Evolutionary conservation across 2,888 invertebrate genomes (phyloP), one percentile per base, ranked within the genome.

Genomic region (Acleris sparsana): DNA sequence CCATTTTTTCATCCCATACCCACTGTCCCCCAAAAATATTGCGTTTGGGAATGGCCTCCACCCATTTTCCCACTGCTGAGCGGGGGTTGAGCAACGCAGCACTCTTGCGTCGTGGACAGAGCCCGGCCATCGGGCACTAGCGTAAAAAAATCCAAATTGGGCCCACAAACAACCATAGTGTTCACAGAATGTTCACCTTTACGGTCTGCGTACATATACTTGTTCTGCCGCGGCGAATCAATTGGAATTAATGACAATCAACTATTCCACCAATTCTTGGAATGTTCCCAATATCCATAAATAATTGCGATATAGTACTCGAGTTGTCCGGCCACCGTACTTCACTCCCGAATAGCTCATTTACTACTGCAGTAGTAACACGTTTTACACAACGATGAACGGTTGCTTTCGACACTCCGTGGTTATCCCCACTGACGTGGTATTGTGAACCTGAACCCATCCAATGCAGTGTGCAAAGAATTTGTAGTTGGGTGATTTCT

Each of bases 141-240:
- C 64, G 44, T 65, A 65, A 22, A 69, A 65, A 64, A 49, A 49
- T 65, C 56, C 43, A 66, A 63, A 29, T 69, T 69, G 11, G 66
- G 57, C 29, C 29, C 29, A 29, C 29, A 29, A 29, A 29, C 29
- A 29, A 29, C 29, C 29, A 29, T 29, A 29, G 39, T 52, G 63
- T 69, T 69, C 17, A 64, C 61, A 13, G 63, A 67, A 63, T 63
- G 61, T n/a, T 69, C 53, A 53, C 69, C 69, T 44, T 66, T 62
- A 63, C 63, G 58, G 53, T 63, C 66, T 33, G 58, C 66, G 58
- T 57, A 68, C 61, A 61, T 61, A 25, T 56, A 59, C 60, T 63
- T 59, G 63, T 63, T 67, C 59, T 67, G 62, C 20, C 33, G 33
- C 53, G 59, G 59, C n/a, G 62, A 59, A 59, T 67, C 58, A 29